These are phyloP conservation scores for Tetranychus piercei DNA, from an alignment of 2,888 invertebrate genomes.

Conservation along the genomic window DNA sequence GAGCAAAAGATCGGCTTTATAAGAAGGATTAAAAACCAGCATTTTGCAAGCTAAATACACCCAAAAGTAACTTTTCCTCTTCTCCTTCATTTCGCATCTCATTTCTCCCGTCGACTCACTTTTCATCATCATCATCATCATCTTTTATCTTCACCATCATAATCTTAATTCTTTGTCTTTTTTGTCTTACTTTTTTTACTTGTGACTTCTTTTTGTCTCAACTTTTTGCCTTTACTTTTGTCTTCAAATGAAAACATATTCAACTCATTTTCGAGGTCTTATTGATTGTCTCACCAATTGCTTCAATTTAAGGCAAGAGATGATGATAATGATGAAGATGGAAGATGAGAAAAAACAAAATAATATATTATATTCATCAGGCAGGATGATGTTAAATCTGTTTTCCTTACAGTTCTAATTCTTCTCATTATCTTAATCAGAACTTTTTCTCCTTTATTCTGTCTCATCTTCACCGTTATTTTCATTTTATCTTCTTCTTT, in stretches of 20 bases:
- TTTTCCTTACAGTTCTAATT: background rate
- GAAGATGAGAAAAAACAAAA: background rate
- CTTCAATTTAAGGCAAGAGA: background rate
- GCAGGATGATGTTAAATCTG: background rate
- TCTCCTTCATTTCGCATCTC: background rate
- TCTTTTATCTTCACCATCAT: conserved; percentile 4
- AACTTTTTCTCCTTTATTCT: background rate
- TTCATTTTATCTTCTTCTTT: background rate
- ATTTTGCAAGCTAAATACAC: background rate
- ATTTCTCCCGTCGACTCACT: background rate
- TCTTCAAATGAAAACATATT: background rate
- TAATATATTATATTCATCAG: background rate
- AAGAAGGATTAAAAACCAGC: background rate
- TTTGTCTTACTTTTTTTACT: background rate
- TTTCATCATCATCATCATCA: background rate
- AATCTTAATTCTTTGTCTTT: background rate
- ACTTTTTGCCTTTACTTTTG: background rate
- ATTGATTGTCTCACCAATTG: background rate
- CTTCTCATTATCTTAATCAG: background rate
- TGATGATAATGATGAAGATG: no score
- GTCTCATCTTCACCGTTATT: background rate
- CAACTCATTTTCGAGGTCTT: conserved; percentile 1
- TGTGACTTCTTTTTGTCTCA: background rate
- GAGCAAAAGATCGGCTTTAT: background rate
- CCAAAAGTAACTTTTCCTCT: background rate